Percentiles rank a stretch among this genome's conserved stretches.
Evolutionary conservation across 1,140 invertebrate species (phyloP).

Genomic region (Sinella curviseta): DNA sequence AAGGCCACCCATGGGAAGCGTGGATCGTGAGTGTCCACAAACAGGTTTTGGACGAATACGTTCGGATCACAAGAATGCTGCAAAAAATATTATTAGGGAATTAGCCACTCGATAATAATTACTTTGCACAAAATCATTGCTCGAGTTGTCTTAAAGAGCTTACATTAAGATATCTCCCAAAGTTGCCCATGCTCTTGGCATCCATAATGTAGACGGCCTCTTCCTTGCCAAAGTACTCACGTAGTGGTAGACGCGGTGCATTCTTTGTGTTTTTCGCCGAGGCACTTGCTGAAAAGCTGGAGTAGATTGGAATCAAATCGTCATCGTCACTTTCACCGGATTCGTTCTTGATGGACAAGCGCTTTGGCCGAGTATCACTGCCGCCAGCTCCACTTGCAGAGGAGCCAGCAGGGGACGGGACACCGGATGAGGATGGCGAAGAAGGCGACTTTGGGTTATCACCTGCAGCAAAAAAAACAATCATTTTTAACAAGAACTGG

Average conservation of each 20-base stretch:
- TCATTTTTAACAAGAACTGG: no score
- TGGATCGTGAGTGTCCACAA: conserved; percentile 95
- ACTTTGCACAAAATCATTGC: neutral
- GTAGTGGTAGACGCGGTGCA: conserved; percentile 55
- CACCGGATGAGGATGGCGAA: neutral
- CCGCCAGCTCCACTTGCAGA: conserved; percentile 22
- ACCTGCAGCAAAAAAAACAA: no score
- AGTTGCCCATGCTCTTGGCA: conserved; percentile 91
- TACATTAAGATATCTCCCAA: conserved; percentile 93
- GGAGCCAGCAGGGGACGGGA: conserved; percentile 51
- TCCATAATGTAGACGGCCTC: conserved; percentile 89
- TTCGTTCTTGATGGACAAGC: neutral
- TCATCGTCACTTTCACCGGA: conserved; percentile 13
- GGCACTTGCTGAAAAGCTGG: conserved; percentile 7
- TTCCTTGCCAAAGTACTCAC: conserved; percentile 77
- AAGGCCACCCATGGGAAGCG: conserved; percentile 97
- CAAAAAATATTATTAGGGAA: conserved; percentile 54
- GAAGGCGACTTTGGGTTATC: no score
- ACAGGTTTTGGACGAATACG: conserved; percentile 96
- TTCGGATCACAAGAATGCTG: conserved; percentile 95
- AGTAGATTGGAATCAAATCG: neutral
- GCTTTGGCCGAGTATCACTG: no score
- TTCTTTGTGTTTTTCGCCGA: neutral
- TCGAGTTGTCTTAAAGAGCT: conserved; percentile 58
- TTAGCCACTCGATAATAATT: neutral